Percentiles rank a stretch among this genome's conserved stretches.
Evolutionary conservation across 2,113 vertebrate genomes (phyloP).

Genomic region (Hepsetus odoe): DNA sequence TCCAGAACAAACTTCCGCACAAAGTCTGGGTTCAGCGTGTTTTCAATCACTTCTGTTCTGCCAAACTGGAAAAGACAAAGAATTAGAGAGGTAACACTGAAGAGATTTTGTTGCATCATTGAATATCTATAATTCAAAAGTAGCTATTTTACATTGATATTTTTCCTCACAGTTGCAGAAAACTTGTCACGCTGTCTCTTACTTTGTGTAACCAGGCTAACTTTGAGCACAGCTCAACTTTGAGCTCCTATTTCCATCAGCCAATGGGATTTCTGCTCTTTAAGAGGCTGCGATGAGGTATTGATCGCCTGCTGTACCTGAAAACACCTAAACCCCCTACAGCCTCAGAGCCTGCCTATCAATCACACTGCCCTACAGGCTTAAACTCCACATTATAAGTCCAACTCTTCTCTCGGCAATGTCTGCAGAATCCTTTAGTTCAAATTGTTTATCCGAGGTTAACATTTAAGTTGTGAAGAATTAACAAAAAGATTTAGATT

Average conservation of each 20-base stretch:
- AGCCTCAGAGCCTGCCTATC: slow-evolving; percentile 22
- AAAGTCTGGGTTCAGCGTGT: slow-evolving; percentile 95
- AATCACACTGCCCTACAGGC: background rate
- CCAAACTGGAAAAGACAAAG: slow-evolving; percentile 79
- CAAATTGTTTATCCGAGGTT: background rate
- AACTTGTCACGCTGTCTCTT: background rate
- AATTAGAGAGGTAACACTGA: background rate
- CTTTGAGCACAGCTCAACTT: slow-evolving; percentile 23
- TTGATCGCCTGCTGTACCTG: slow-evolving; percentile 44
- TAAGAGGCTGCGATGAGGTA: slow-evolving; percentile 45
- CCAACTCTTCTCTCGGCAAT: background rate
- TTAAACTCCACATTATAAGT: slow-evolving; percentile 5
- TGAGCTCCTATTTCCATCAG: slow-evolving; percentile 26
- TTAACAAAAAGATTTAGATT: background rate
- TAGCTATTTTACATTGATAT: background rate
- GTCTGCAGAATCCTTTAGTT: background rate
- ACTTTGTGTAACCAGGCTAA: slow-evolving; percentile 32
- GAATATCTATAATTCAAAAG: background rate
- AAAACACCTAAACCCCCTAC: slow-evolving; percentile 5
- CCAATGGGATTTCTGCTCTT: slow-evolving; percentile 7
- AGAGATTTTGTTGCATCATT: background rate
- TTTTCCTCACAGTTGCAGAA: background rate
- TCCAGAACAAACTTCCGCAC: slow-evolving; percentile 95
- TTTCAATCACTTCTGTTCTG: slow-evolving; percentile 94
- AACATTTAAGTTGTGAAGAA: background rate